Percentiles rank a stretch among this genome's conserved stretches.
Conservation (phyloP, 1,140 invertebrate species). For the Sipha flava region DNA sequence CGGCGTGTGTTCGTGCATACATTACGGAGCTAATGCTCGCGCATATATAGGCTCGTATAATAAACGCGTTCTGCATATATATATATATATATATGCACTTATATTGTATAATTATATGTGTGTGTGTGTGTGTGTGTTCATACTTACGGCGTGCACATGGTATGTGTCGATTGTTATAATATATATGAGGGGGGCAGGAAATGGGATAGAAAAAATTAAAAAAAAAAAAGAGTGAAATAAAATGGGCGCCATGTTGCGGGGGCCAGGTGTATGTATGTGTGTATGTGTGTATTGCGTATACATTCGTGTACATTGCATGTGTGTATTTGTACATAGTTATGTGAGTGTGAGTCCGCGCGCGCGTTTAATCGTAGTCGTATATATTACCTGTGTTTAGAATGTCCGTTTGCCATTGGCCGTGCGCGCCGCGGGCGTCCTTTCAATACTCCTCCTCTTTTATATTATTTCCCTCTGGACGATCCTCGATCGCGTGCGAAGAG, state of each 20-base stretch:
- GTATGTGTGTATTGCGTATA: no score
- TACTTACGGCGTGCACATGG: neutral
- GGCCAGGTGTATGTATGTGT: conserved; percentile 14
- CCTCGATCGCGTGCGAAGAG: no score
- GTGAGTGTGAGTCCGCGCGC: no score
- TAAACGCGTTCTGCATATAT: neutral
- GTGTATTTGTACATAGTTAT: no score
- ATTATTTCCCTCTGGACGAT: neutral
- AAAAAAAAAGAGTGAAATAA: neutral
- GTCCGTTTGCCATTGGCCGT: conserved; percentile 3
- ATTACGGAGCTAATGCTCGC: conserved; percentile 21
- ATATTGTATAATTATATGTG: neutral
- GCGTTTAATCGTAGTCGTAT: conserved; percentile 1
- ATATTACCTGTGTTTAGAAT: neutral
- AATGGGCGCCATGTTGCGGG: conserved; percentile 17
- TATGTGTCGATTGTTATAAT: neutral
- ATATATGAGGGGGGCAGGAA: neutral
- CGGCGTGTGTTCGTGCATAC: conserved; percentile 27
- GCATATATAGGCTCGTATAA: neutral
- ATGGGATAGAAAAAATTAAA: neutral
- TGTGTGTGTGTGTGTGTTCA: neutral
- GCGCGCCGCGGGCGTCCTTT: neutral
- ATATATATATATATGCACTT: neutral
- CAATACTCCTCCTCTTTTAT: conserved; percentile 9
- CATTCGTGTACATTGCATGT: no score